Evolutionary conservation across 1,140 invertebrate genomes (phyloP).

Genomic region (Dryas iulia): DNA sequence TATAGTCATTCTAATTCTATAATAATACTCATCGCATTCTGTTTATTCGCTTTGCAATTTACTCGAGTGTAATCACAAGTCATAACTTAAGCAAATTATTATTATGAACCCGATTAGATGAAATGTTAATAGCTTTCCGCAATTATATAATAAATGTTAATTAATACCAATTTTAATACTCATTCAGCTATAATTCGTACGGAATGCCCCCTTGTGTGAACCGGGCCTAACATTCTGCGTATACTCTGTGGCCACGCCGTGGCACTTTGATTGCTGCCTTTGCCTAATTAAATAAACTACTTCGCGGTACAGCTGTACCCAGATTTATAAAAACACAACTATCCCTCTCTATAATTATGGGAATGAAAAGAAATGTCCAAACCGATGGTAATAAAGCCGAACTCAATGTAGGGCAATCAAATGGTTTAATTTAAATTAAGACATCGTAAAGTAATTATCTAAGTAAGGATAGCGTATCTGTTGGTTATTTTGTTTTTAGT

Average conservation of each 20-base stretch:
- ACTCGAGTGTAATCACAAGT: background rate
- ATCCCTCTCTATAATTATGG: conserved; percentile 31
- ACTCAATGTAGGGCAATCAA: conserved; percentile 18
- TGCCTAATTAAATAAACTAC: conserved; percentile 66
- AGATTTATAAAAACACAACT: conserved; percentile 21
- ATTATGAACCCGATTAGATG: background rate
- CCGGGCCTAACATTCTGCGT: conserved; percentile 26
- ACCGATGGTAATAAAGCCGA: conserved; percentile 14
- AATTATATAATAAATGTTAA: background rate
- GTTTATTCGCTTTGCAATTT: background rate
- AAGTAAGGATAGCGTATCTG: conserved; percentile 2
- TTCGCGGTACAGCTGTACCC: conserved; percentile 40
- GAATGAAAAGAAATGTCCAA: conserved; percentile 20
- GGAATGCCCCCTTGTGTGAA: conserved; percentile 9
- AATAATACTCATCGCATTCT: background rate
- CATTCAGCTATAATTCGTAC: background rate
- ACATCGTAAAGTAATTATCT: conserved; percentile 22
- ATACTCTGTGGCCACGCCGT: conserved; percentile 22
- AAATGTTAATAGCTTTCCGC: background rate
- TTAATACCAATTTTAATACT: background rate
- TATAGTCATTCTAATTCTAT: too few relatives aligned
- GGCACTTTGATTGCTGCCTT: conserved; percentile 50
- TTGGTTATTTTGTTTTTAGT: conserved; percentile 6
- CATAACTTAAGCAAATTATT: background rate
- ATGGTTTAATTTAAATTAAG: conserved; percentile 20